phyloP scores from a whole-genome alignment of 1,140 invertebrate genomes.

The Pygmarrhopalites habei region DNA sequence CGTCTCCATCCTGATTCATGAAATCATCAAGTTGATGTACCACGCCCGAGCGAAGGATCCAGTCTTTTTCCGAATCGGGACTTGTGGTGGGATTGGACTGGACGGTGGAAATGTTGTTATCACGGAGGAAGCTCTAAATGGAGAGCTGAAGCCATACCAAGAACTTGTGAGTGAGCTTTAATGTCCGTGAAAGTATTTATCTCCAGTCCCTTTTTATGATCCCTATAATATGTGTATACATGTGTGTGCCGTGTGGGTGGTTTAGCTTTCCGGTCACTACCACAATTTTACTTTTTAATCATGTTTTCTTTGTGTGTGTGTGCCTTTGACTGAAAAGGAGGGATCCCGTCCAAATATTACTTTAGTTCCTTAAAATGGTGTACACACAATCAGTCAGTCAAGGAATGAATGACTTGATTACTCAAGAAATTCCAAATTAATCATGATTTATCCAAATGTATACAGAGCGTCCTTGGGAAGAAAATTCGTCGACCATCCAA shows the following conservation, averaged over 20 bases:
- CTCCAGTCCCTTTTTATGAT: slow-evolving; percentile 21
- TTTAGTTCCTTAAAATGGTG: no score
- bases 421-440: not conserved
- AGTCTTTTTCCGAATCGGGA: slow-evolving; percentile 84
- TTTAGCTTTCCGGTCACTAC: not conserved
- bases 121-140: slow-evolving; percentile 77
- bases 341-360: no score
- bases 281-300: not conserved
- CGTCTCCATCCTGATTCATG: slow-evolving; percentile 81
- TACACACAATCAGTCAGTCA: no score
- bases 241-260: no score
- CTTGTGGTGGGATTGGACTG: slow-evolving; percentile 84
- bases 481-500: slow-evolving; percentile 68
- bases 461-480: slow-evolving; percentile 81
- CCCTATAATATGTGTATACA: not conserved
- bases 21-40: slow-evolving; percentile 88
- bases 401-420: no score
- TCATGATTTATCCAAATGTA: no score
- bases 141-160: slow-evolving; percentile 60
- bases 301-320: no score
- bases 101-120: slow-evolving; percentile 83
- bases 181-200: no score
- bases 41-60: slow-evolving; percentile 81
- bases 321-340: no score
- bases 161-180: slow-evolving; percentile 60